Conservation (phyloP, 2,113 vertebrate genomes). For the Galeopterus variegatus region DNA sequence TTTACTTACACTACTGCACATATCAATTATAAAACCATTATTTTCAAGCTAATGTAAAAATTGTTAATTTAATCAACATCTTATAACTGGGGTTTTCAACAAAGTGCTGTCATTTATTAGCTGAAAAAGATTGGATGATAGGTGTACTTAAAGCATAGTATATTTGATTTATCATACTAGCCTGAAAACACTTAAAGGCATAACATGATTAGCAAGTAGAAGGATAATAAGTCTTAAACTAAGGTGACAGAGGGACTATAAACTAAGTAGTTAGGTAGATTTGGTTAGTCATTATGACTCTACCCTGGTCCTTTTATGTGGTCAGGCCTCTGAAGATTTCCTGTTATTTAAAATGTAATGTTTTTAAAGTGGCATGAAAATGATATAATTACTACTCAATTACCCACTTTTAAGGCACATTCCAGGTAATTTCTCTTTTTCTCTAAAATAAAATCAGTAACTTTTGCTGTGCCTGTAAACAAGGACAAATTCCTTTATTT, state of each 20-base stretch:
- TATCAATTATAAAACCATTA: slow-evolving; percentile 67
- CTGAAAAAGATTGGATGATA: slow-evolving; percentile 62
- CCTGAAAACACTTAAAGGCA: slow-evolving; percentile 68
- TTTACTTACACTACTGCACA: slow-evolving; percentile 58
- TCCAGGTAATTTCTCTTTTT: slow-evolving; percentile 62
- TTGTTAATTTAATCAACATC: slow-evolving; percentile 75
- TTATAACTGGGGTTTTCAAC: slow-evolving; percentile 79
- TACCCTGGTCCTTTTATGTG: slow-evolving; percentile 72
- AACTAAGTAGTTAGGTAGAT: slow-evolving; percentile 73
- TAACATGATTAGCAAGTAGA: slow-evolving; percentile 40
- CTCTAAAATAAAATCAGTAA: slow-evolving; percentile 68
- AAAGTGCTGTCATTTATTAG: slow-evolving; percentile 70
- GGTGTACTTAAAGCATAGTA: neutral
- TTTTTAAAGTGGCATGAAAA: slow-evolving; percentile 84
- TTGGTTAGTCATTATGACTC: slow-evolving; percentile 74
- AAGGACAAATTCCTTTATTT: slow-evolving; percentile 34
- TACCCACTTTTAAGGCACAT: slow-evolving; percentile 80
- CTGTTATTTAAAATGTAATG: slow-evolving; percentile 84
- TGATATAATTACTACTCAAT: slow-evolving; percentile 80
- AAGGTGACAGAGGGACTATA: slow-evolving; percentile 65
- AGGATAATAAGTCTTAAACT: slow-evolving; percentile 62
- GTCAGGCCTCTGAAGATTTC: slow-evolving; percentile 76
- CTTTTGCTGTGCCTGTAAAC: slow-evolving; percentile 72
- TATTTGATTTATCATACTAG: slow-evolving; percentile 66
- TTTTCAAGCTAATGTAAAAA: slow-evolving; percentile 73